Evolutionary conservation across 2,113 vertebrate genomes (phyloP).

Genomic region (Balaeniceps rex): DNA sequence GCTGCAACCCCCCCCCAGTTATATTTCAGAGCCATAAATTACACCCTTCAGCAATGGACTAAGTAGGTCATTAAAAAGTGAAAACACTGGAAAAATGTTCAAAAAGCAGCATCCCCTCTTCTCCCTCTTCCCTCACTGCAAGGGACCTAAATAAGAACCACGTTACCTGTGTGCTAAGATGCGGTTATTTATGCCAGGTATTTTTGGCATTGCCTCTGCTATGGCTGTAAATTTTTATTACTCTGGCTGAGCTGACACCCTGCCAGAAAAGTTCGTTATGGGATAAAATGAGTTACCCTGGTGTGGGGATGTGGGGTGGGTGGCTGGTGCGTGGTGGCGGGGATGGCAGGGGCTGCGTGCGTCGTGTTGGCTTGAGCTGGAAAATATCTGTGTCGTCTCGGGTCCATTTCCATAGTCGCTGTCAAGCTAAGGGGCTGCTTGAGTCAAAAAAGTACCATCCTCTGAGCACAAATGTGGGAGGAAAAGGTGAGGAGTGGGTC

Average conservation of each 20-base stretch:
- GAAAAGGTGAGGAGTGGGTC: background rate
- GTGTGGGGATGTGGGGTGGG: background rate
- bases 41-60: background rate
- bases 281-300: background rate
- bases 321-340: background rate
- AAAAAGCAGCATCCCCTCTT: background rate
- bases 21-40: background rate
- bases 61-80: background rate
- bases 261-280: background rate
- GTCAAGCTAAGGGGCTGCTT: background rate
- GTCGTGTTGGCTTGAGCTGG: accelerated
- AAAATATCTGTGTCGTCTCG: background rate
- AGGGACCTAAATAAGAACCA: background rate
- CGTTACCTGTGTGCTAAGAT: background rate
- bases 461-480: background rate
- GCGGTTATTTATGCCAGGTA: background rate
- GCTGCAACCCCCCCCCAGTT: background rate
- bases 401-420: accelerated
- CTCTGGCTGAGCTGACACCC: background rate
- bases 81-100: background rate
- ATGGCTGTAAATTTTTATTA: background rate
- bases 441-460: background rate
- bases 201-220: background rate
- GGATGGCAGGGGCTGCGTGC: accelerated
- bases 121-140: background rate